Conservation (phyloP, 92 coral and sea anemone genomes). For the Meandrina meandrites region DNA sequence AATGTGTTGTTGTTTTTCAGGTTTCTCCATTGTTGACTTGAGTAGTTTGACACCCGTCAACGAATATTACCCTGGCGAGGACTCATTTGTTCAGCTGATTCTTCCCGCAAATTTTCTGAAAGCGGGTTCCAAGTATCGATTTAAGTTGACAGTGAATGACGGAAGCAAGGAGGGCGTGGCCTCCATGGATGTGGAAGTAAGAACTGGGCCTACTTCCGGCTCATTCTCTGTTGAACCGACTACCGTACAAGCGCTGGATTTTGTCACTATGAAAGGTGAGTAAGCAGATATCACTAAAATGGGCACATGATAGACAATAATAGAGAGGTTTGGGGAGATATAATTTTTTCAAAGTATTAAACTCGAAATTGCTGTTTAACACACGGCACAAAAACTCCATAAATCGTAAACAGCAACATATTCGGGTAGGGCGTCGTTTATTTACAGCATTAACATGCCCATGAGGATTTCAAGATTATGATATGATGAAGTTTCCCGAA, state of each 20-base stretch:
- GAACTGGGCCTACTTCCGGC: slow-evolving; percentile 60
- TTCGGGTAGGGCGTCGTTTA: no score
- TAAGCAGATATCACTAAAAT: background rate
- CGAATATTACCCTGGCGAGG: slow-evolving; percentile 2
- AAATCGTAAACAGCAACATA: no score
- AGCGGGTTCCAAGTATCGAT: slow-evolving; percentile 50
- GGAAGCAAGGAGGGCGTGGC: slow-evolving; percentile 46
- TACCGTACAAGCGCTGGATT: slow-evolving; percentile 23
- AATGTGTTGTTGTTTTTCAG: slow-evolving; percentile 20
- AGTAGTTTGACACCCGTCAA: background rate
- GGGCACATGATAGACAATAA: background rate
- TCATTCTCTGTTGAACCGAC: slow-evolving; percentile 23
- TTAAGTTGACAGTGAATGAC: slow-evolving; percentile 44
- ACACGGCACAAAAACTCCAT: no score
- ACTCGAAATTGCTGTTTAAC: no score
- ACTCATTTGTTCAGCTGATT: slow-evolving; percentile 15
- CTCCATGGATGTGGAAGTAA: slow-evolving; percentile 37
- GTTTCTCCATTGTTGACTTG: slow-evolving; percentile 30
- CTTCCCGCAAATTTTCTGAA: slow-evolving; percentile 27
- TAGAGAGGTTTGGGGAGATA: no score
- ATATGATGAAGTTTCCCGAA: no score
- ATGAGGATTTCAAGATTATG: no score
- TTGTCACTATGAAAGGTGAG: slow-evolving; percentile 21
- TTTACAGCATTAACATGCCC: no score
- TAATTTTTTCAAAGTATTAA: no score